phyloP scores from a whole-genome alignment of 2,113 vertebrate species.

The Ardeotis arabs region DNA sequence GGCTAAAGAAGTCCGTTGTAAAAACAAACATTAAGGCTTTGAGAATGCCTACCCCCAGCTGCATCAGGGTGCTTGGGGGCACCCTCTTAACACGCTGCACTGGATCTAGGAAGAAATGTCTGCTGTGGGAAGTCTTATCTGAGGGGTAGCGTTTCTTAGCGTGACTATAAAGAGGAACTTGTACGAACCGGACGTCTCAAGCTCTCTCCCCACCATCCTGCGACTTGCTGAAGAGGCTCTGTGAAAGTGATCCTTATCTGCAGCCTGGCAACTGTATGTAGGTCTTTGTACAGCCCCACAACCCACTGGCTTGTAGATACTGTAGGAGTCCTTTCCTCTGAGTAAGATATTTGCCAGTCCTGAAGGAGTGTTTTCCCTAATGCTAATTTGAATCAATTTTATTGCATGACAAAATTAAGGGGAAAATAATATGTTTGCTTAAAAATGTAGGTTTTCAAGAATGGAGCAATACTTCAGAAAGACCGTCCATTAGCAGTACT shows the following conservation, averaged over 20 bases:
- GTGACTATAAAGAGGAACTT: slow-evolving; percentile 38
- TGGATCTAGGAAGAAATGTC: background rate
- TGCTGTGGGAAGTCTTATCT: slow-evolving; percentile 27
- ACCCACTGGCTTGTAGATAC: background rate
- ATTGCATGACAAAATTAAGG: rapidly evolving
- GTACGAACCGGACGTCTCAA: background rate
- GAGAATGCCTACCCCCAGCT: background rate
- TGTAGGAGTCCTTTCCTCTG: background rate
- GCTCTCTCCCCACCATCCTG: background rate
- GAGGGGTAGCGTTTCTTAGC: background rate
- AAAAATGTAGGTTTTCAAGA: background rate
- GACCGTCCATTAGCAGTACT: background rate
- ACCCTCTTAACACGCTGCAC: background rate
- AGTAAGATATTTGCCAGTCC: background rate
- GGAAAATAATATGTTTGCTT: background rate
- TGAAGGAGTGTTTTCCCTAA: background rate
- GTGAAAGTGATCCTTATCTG: slow-evolving; percentile 53
- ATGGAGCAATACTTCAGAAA: background rate
- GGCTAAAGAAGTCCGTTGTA: background rate
- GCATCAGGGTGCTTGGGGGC: background rate
- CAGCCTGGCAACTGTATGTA: background rate
- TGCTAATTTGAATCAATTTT: background rate
- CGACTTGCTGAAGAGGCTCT: background rate
- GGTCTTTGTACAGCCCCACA: slow-evolving; percentile 5
- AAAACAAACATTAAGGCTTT: slow-evolving; percentile 23